Conservation (phyloP, 2,113 vertebrate genomes). For the Panthera leo region DNA sequence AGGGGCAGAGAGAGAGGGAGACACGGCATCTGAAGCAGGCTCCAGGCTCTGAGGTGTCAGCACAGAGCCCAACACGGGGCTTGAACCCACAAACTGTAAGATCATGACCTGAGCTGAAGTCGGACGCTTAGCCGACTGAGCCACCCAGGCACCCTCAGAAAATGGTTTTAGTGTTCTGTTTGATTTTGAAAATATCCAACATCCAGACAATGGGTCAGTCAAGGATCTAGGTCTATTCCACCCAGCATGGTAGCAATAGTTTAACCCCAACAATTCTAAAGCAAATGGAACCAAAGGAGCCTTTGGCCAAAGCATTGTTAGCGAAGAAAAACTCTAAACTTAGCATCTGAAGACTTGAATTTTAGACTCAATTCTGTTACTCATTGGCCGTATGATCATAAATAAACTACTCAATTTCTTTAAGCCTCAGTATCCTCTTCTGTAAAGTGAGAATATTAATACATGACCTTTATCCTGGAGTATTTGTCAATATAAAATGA, state of each 20-base stretch:
- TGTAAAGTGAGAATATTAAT: conserved; percentile 30
- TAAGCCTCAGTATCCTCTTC: background rate
- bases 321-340: conserved; percentile 2
- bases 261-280: conserved; percentile 3
- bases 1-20: no score
- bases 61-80: no score
- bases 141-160: no score
- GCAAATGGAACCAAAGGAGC: conserved; percentile 5
- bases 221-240: background rate
- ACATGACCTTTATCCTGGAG: background rate
- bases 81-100: no score
- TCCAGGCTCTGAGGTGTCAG: no score
- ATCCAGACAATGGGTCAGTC: background rate
- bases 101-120: no score
- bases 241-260: background rate
- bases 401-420: conserved; percentile 21
- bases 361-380: conserved; percentile 34
- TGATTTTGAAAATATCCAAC: background rate
- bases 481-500: conserved; percentile 20
- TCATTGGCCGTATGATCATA: background rate
- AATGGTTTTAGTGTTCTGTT: background rate
- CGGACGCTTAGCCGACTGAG: no score
- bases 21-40: no score
- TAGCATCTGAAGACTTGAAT: conserved; percentile 14
- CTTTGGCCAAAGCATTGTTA: background rate